Evolutionary conservation across 2,113 vertebrate species (phyloP), one percentile per base, ranked within the genome.

Genomic region (Psammodynastes pulverulentus): DNA sequence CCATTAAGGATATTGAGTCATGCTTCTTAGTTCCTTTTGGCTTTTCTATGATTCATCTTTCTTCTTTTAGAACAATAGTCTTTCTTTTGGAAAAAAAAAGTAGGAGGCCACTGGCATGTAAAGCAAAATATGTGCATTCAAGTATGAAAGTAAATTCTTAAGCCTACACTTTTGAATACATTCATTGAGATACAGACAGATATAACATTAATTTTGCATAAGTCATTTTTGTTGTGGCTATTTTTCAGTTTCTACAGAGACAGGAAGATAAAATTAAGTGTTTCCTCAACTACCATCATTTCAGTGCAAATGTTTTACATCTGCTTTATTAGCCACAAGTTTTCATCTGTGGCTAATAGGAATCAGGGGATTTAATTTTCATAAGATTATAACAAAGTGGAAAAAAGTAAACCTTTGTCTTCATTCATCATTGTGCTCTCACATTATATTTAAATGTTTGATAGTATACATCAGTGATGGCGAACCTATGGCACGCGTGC

Each of bases 1-100:
- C 96, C 96, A 94, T 96, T 96, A 94, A 96, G 97, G 97, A 89
- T 96, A 96, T 97, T 97, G 98, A 97, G 96, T 98, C 98, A 97
- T 97, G 97, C 98, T 98, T 98, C 96, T 91, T 94, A 95, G 96
- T 98, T 96, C 95, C 94, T 98, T 98, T 98, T 98, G 97, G 97
- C 96, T 91, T 94, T 96, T 95, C 97, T 97, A 97, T 98, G 98
- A 99, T 98, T 98, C 98, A 98, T 97, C 97, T 94, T 96, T 98
- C 98, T 97, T 97, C 97, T 98, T 99, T 99, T 98, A 98, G 98
- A 98, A 97, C 97, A 97, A 98, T 97, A 95, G 95, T 97, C 98
- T 99, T 39, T 84, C 49, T 79, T 72, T 6, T 46, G 48, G 7
- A 88, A 12, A n/a, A 88, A 10, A 98, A 10, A 98, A 98, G 97